A percentile compares a stretch with the other conserved stretches of the same genome.
phyloP scores from a whole-genome alignment of 2,888 invertebrate genomes.

The Polietes domitor region DNA sequence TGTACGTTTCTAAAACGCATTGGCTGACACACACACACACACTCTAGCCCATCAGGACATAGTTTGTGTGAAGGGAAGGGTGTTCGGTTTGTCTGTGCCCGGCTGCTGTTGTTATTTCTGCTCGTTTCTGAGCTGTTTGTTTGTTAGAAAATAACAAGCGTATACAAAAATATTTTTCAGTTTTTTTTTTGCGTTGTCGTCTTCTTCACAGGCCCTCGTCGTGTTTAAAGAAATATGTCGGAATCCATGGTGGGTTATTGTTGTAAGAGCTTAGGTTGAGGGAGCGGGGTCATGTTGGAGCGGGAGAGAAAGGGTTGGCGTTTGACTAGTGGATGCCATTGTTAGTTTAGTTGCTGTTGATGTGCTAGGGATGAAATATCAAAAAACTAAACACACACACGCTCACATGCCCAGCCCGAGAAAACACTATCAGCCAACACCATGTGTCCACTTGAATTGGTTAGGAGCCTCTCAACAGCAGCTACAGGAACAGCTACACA shows the following conservation, averaged over 20 bases:
- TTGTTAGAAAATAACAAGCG: conserved; percentile 60
- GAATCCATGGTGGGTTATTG: conserved; percentile 66
- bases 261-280: conserved; percentile 60
- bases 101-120: conserved; percentile 34
- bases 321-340: conserved; percentile 46
- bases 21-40: conserved; percentile 34
- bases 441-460: background rate
- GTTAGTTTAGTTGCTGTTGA: conserved; percentile 66
- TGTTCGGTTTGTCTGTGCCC: too few species aligned
- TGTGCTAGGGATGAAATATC: conserved; percentile 64
- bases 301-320: background rate
- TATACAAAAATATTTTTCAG: conserved; percentile 64
- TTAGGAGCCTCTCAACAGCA: conserved; percentile 31
- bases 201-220: conserved; percentile 30
- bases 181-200: conserved; percentile 13
- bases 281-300: background rate
- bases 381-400: conserved; percentile 62
- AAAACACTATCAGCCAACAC: conserved; percentile 33
- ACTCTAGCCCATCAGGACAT: conserved; percentile 42
- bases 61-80: conserved; percentile 22
- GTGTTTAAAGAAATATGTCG: conserved; percentile 60
- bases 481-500: conserved; percentile 28
- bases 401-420: conserved; percentile 43
- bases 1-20: conserved; percentile 63
- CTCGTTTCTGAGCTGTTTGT: conserved; percentile 36